Evolutionary conservation across 1,140 invertebrate species (phyloP), one percentile per base, ranked within the genome.

Genomic region (Thalassaphorura encarpata): DNA sequence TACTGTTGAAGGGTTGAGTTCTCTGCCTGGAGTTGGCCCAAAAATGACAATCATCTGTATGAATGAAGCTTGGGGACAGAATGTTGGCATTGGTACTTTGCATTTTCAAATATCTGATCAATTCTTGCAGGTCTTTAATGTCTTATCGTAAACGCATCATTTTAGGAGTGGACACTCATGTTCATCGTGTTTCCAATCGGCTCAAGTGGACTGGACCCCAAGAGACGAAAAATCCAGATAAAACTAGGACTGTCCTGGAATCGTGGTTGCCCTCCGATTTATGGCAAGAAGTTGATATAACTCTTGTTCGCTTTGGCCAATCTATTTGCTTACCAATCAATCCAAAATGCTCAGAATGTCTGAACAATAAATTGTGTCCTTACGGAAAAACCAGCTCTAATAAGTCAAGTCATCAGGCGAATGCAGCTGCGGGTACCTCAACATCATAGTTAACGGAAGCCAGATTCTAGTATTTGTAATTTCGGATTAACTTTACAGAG

Each of bases 31-130:
- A 6, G 48, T 98, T 47, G 95, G 95, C 0, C 93, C 92, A 0
- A 99, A 99, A 78, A 97, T 98, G 92, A 91, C 89, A 6, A 86
- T 97, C 72, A 79, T 98, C 53, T 89, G 88, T 58, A 96, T 98
- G 91, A 81, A 85, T 67, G 81, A 83, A 61, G 94, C 89, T 5
- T 99, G 93, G 93, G 80, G 83, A 51, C 74, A 84, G 71, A 75
- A 85, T 6, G 83, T 84, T 40, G 95, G 94, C 33, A 95, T 95
- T 63, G 89, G 83, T 83, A 72, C 62, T 49, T 4, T 45, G 33
- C 16, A 40, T 2, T 15, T n/a, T 33, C 36, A 28, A 18, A 8
- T 15, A 31, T 15, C n/a, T 56, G 28, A 46, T 3, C 45, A 15
- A 26, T 5, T 11, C 6, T 47, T 27, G 6, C 8, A 31, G 27